Percentiles rank a stretch among this genome's conserved stretches.
Conservation (phyloP, 2,888 invertebrate species). For the Athrips mouffetella region DNA sequence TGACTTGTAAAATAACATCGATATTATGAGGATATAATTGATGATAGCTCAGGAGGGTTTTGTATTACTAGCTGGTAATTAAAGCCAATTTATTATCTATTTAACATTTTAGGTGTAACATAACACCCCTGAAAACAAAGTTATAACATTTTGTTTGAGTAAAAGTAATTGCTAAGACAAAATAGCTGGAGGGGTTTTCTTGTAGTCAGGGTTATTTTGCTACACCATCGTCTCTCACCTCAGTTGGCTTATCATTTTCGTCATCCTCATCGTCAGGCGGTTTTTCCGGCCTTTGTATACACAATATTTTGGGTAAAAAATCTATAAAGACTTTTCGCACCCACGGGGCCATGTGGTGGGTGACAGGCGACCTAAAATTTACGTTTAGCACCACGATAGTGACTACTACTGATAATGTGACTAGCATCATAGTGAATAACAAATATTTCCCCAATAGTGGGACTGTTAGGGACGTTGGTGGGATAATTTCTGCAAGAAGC, state of each 20-base stretch:
- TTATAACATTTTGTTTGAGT: neutral
- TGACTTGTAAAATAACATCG: constrained; percentile 34
- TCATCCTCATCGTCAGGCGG: constrained; percentile 81
- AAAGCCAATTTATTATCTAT: neutral
- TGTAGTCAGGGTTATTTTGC: neutral
- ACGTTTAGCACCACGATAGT: constrained; percentile 96
- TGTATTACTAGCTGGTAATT: neutral
- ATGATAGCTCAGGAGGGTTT: constrained; percentile 32
- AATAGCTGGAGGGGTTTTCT: neutral
- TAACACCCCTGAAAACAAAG: neutral
- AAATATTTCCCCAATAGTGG: constrained; percentile 95
- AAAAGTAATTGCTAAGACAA: neutral
- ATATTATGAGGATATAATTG: constrained; percentile 38
- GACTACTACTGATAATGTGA: constrained; percentile 94
- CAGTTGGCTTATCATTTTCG: constrained; percentile 64
- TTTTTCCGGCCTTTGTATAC: constrained; percentile 92
- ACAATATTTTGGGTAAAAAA: constrained; percentile 89
- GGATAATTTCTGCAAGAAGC: constrained; percentile 95
- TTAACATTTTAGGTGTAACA: constrained; percentile 2
- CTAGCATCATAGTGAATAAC: constrained; percentile 96
- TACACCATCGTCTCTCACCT: constrained; percentile 52
- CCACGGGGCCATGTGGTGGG: constrained; percentile 95
- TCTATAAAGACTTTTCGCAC: constrained; percentile 91
- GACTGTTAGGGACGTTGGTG: constrained; percentile 94
- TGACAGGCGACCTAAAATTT: constrained; percentile 94